phyloP scores from a whole-genome alignment of 2,797 vertebrate genomes.

The Psittacula echo region DNA sequence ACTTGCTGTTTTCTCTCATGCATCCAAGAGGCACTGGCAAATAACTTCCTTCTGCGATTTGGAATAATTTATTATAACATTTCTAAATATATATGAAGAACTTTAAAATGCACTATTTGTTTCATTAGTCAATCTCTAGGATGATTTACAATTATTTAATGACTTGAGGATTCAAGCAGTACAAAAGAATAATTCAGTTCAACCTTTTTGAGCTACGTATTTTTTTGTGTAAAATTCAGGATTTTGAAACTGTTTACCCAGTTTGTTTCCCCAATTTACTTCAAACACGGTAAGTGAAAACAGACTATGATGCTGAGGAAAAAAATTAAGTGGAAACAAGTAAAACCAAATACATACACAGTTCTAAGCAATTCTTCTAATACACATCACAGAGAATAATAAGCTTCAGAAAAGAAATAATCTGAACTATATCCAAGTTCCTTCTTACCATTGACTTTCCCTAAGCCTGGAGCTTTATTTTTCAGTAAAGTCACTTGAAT shows the following conservation, averaged over 20 bases:
- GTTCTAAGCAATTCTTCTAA: not conserved
- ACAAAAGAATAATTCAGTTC: not conserved
- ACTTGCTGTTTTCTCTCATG: not conserved
- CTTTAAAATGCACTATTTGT: not conserved
- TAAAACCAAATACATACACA: not conserved
- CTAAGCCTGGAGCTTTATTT: slow-evolving; percentile 96
- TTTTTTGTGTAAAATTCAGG: not conserved
- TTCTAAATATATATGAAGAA: not conserved
- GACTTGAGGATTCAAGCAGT: not conserved
- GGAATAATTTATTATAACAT: not conserved
- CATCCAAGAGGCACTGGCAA: not conserved
- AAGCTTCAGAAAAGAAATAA: not conserved
- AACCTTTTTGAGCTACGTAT: not conserved
- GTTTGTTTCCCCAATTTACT: not conserved
- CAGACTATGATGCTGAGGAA: not conserved
- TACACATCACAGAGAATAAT: not conserved
- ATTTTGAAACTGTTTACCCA: not conserved
- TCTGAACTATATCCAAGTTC: not conserved
- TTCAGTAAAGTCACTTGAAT: slow-evolving; percentile 98
- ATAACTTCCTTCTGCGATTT: not conserved
- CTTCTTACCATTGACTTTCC: slow-evolving; percentile 94
- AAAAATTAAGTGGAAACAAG: not conserved
- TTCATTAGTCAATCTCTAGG: not conserved
- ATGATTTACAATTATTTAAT: not conserved
- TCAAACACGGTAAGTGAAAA: not conserved